Evolutionary conservation across 2,113 vertebrate species (phyloP).

Genomic region (Bucco capensis): DNA sequence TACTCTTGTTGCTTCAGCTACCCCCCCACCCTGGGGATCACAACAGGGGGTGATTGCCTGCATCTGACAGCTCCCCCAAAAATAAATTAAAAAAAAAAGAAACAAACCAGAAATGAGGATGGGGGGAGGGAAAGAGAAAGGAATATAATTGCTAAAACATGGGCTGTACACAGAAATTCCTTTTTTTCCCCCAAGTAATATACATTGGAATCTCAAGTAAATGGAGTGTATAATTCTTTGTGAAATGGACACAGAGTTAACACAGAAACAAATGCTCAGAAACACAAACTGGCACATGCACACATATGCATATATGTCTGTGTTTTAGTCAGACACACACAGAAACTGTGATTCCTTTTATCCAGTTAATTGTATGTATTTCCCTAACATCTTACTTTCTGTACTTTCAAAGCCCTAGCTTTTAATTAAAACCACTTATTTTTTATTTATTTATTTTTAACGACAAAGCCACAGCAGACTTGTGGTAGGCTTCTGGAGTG

Average conservation of each 20-base stretch:
- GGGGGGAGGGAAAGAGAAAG: neutral
- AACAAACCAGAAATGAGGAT: neutral
- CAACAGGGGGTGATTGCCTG: neutral
- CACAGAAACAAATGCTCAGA: slow-evolving; percentile 20
- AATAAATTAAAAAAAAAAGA: neutral
- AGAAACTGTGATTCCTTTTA: neutral
- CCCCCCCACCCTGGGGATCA: neutral
- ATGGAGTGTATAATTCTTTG: slow-evolving; percentile 50
- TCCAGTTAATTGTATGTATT: neutral
- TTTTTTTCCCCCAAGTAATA: neutral
- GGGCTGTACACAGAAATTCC: neutral
- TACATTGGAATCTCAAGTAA: slow-evolving; percentile 55
- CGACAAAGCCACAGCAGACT: neutral
- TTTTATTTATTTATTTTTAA: neutral
- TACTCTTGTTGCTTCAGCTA: neutral
- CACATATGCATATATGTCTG: neutral
- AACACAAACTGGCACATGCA: neutral
- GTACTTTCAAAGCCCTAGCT: neutral
- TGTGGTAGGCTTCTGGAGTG: slow-evolving; percentile 1
- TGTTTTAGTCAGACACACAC: neutral
- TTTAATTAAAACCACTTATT: neutral
- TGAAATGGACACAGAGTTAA: slow-evolving; percentile 36
- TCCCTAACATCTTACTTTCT: neutral
- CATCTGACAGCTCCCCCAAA: neutral
- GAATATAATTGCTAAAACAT: slow-evolving; percentile 54